These are phyloP conservation scores for Lacerta viridis DNA, from an alignment of 2,797 vertebrate genomes.

Conservation along the genomic window DNA sequence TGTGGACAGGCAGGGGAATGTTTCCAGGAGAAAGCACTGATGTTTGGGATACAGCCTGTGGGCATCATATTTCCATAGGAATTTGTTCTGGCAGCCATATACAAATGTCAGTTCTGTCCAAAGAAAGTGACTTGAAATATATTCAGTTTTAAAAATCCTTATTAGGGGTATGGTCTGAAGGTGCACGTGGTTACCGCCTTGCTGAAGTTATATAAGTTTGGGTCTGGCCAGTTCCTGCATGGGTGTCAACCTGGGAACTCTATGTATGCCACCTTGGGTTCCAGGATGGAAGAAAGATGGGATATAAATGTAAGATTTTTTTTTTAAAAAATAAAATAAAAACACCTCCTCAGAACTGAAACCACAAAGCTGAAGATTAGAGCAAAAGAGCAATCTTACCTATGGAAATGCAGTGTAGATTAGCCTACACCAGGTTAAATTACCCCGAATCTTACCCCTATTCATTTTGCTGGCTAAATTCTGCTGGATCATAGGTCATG, in stretches of 20 bases:
- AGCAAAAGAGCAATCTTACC: too few species aligned
- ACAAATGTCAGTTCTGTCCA: neutral
- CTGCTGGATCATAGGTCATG: too few species aligned
- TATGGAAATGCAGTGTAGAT: too few species aligned
- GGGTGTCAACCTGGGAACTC: too few species aligned
- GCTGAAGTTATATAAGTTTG: neutral
- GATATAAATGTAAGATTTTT: too few species aligned
- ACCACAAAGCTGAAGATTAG: neutral
- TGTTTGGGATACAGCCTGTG: neutral
- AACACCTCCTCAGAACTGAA: neutral
- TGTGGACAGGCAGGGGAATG: neutral
- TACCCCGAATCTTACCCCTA: too few species aligned
- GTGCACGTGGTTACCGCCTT: neutral
- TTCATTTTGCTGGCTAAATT: too few species aligned
- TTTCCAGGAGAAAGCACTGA: neutral
- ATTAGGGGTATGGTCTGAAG: neutral
- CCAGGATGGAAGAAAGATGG: too few species aligned
- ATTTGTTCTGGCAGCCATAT: slow-evolving; percentile 1
- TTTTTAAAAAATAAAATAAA: too few species aligned
- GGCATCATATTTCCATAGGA: neutral
- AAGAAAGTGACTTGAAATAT: neutral
- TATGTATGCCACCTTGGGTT: too few species aligned
- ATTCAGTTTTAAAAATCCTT: slow-evolving; percentile 1
- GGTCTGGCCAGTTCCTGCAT: too few species aligned
- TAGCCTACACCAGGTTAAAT: too few species aligned